A percentile compares a stretch with the other conserved stretches of the same genome.
These are phyloP conservation scores for Crotalus horridus DNA, from an alignment of 2,113 vertebrate genomes.

Conservation along the genomic window DNA sequence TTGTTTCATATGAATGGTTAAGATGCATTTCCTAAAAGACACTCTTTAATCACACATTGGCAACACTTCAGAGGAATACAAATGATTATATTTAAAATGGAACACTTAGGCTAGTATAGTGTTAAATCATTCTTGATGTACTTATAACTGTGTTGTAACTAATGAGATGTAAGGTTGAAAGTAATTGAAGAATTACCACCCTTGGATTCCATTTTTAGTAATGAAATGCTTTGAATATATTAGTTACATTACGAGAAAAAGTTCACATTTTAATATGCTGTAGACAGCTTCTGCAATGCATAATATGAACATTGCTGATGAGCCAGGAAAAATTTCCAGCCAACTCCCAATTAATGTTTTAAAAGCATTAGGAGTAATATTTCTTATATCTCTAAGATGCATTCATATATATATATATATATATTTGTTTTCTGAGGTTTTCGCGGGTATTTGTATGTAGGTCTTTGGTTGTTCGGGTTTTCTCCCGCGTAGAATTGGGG, in stretches of 20 bases:
- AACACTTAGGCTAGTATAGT: neutral
- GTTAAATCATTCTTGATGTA: slow-evolving; percentile 16
- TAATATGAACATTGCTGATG: neutral
- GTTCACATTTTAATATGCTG: slow-evolving; percentile 22
- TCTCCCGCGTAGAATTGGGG: no score
- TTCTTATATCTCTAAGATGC: neutral
- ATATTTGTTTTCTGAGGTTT: no score
- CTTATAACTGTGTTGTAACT: slow-evolving; percentile 10
- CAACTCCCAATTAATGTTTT: neutral
- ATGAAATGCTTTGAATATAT: neutral
- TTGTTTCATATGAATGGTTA: neutral
- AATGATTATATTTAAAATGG: slow-evolving; percentile 15
- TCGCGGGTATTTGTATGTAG: no score
- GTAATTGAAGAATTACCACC: slow-evolving; percentile 6
- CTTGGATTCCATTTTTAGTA: neutral
- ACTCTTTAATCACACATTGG: slow-evolving; percentile 7
- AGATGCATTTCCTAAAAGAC: neutral
- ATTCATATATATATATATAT: no score
- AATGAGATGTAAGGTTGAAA: neutral
- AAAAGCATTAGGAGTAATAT: neutral
- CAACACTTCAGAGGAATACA: slow-evolving; percentile 18
- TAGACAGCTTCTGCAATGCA: neutral
- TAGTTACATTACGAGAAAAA: neutral
- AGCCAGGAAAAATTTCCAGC: neutral
- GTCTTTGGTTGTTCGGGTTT: no score